A percentile compares a stretch with the other conserved stretches of the same genome.
Evolutionary conservation across 2,113 vertebrate species (phyloP).

Genomic region (Excalfactoria chinensis): DNA sequence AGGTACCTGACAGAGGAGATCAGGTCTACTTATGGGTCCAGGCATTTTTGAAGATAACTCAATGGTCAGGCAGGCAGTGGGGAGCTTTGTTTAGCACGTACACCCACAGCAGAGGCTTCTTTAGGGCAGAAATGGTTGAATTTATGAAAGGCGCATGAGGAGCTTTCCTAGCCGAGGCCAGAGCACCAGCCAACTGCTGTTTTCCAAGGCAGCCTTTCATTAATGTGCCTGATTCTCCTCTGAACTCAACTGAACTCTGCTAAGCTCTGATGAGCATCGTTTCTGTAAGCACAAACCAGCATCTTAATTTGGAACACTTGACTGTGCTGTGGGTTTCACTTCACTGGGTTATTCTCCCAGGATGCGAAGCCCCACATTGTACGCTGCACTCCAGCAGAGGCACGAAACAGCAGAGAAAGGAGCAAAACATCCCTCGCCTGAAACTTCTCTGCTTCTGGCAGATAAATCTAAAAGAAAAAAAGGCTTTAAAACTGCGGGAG

Average conservation of each 20-base stretch:
- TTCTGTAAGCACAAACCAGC: slow-evolving; percentile 57
- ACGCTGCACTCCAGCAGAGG: not conserved
- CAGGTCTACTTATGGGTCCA: not conserved
- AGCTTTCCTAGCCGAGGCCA: not conserved
- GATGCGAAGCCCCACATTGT: not conserved
- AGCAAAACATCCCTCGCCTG: not conserved
- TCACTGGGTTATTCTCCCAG: slow-evolving; percentile 28
- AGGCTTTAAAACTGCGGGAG: not conserved
- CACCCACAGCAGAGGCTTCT: not conserved
- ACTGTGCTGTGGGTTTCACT: not conserved
- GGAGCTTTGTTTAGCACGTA: not conserved
- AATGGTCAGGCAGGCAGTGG: not conserved
- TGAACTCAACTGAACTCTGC: slow-evolving; percentile 41
- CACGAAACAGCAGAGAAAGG: not conserved
- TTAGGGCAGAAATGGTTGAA: slow-evolving; percentile 21
- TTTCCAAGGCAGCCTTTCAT: slow-evolving; percentile 48
- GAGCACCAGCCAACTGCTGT: slow-evolving; percentile 2
- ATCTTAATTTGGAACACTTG: slow-evolving; percentile 36
- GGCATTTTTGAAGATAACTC: not conserved
- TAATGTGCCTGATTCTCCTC: not conserved
- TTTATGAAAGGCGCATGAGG: not conserved
- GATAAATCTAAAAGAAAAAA: not conserved
- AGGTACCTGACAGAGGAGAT: not conserved
- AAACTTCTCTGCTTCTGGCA: not conserved
- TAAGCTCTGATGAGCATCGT: slow-evolving; percentile 34